Evolutionary conservation across 2,888 invertebrate species (phyloP).

Genomic region (Drosophila emarginata): DNA sequence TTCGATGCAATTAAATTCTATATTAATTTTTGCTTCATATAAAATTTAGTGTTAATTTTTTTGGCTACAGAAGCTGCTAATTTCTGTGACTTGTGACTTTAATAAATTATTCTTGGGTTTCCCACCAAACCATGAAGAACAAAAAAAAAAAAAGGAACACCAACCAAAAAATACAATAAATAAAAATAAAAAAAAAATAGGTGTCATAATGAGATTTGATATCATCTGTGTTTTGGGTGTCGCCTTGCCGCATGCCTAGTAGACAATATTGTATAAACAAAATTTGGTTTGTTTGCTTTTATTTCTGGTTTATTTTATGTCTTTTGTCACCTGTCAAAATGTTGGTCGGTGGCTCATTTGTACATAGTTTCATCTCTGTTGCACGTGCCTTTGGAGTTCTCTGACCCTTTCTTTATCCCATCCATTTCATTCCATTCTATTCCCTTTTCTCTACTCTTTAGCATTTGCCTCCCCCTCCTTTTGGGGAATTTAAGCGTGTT

Average conservation of each 20-base stretch:
- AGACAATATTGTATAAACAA: conserved; percentile 14
- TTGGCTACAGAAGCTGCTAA: background rate
- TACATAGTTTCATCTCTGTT: conserved; percentile 7
- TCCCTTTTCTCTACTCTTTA: no score
- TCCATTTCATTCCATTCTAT: conserved; percentile 26
- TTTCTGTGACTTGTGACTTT: conserved; percentile 7
- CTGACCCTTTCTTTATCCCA: background rate
- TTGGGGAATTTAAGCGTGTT: conserved; percentile 36
- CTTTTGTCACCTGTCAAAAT: conserved; percentile 38
- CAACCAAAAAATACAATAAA: background rate
- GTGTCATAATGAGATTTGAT: conserved; percentile 63
- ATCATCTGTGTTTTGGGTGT: conserved; percentile 39
- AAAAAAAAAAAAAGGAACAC: background rate
- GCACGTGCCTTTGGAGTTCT: conserved; percentile 1
- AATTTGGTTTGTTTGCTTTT: conserved; percentile 19
- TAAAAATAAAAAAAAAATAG: conserved; percentile 10
- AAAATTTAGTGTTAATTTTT: conserved; percentile 4
- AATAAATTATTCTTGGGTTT: conserved; percentile 9
- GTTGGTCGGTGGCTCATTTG: conserved; percentile 21
- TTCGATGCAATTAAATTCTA: background rate
- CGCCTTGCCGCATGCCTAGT: no score
- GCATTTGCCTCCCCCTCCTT: conserved; percentile 56
- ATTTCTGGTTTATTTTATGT: background rate
- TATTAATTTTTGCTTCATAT: conserved; percentile 3
- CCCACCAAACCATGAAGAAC: conserved; percentile 25